Evolutionary conservation across 2,888 invertebrate species (phyloP), one percentile per base, ranked within the genome.

Genomic region (Amphimallon solstitiale): DNA sequence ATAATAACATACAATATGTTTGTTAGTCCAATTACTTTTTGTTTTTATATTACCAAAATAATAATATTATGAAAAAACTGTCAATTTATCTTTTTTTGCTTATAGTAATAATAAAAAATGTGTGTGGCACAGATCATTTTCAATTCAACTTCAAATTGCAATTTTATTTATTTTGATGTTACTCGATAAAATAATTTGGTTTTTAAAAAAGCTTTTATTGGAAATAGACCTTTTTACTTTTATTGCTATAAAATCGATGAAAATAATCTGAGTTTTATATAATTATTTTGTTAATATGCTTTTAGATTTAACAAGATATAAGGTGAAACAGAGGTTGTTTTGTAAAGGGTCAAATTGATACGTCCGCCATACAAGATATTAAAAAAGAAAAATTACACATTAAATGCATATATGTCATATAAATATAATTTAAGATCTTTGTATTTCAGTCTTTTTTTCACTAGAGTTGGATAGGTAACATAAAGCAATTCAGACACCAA

Each of bases 1-100:
- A 80, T 80, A 79, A 79, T 59, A 59, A 59, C 54, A 79, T 80
- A 80, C 79, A 48, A 62, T 67, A 56, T 59, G 52, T 63, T 79
- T 78, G 77, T 79, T 80, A 77, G 76, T 79, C 68, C 68, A 70
- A 69, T 72, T 70, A 40, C 3, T 54, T 43, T 66, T 68, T 66
- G 63, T 66, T 61, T 68, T 66, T 68, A 68, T 61, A 51, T 65
- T 66, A 46, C 65, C 45, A 35, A 48, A 51, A 63, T 37, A 34
- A 35, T 61, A 23, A 49, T 15, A n/a, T n/a, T n/a, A n/a, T n/a
- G n/a, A 52, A 52, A 34, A 52, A 52, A 52, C 17, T 43, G 15
- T 23, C 29, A 45, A 9, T 12, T 34, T 45, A 45, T 45, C 45
- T n/a, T 29, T 15, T 52, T 52, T 15, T 15, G 14, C 14, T 10